phyloP scores from a whole-genome alignment of 2,888 invertebrate species.

The Macaria liturata region DNA sequence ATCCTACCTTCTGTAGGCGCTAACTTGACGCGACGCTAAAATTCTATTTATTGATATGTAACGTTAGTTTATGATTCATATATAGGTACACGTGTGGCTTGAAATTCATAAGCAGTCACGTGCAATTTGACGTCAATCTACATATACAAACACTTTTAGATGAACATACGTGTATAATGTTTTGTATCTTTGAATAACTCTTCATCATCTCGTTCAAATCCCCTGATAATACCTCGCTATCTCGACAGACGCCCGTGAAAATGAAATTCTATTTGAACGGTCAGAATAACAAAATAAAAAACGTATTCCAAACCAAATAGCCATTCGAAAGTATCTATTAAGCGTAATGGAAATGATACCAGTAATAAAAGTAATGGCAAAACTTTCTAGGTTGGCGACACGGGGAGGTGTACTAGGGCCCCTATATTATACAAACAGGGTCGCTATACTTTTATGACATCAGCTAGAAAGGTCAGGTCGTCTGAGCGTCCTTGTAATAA shows the following conservation, averaged over 20 bases:
- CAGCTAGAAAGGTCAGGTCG: slow-evolving; percentile 33
- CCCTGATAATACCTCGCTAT: slow-evolving; percentile 18
- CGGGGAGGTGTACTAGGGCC: not conserved
- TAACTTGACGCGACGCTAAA: too few relatives aligned
- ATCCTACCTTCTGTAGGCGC: too few relatives aligned
- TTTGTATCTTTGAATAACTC: slow-evolving; percentile 16
- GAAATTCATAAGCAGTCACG: slow-evolving; percentile 19
- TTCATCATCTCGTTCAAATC: slow-evolving; percentile 15
- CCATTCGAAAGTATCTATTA: slow-evolving; percentile 15
- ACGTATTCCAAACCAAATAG: slow-evolving; percentile 8
- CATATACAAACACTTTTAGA: slow-evolving; percentile 13
- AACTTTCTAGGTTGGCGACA: slow-evolving; percentile 20
- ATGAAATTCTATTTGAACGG: slow-evolving; percentile 11
- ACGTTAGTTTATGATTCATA: too few relatives aligned
- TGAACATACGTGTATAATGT: slow-evolving; percentile 8
- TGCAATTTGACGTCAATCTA: slow-evolving; percentile 29
- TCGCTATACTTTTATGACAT: slow-evolving; percentile 27
- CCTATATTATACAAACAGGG: not conserved
- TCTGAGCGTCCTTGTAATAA: slow-evolving; percentile 30
- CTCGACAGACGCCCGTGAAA: slow-evolving; percentile 14
- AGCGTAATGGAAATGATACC: slow-evolving; percentile 10
- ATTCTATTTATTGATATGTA: too few relatives aligned
- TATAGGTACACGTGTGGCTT: too few relatives aligned
- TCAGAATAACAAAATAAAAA: slow-evolving; percentile 12
- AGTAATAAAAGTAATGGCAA: slow-evolving; percentile 23